Evolutionary conservation across 2,888 invertebrate species (phyloP).

Genomic region (Pheosia tremula): DNA sequence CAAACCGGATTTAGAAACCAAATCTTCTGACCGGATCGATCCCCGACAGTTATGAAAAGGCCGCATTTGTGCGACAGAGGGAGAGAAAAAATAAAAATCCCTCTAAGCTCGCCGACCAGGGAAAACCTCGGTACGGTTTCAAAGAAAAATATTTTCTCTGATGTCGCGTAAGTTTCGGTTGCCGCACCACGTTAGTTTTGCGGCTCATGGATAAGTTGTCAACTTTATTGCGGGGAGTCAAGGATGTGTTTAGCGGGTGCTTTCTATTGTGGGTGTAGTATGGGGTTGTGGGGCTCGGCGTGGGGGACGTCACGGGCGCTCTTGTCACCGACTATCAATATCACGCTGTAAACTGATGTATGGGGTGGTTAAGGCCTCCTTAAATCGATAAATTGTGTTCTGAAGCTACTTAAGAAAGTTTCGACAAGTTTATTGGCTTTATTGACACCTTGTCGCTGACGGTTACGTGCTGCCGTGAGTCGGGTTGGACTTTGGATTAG

Average conservation of each 20-base stretch:
- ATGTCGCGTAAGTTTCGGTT: slow-evolving; percentile 65
- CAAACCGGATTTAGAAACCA: slow-evolving; percentile 62
- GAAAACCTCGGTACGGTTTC: slow-evolving; percentile 71
- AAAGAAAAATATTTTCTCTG: slow-evolving; percentile 73
- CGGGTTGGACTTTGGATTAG: slow-evolving; percentile 1
- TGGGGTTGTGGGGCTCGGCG: slow-evolving; percentile 29
- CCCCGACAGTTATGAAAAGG: slow-evolving; percentile 79
- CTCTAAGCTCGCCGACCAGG: slow-evolving; percentile 60
- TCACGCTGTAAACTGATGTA: slow-evolving; percentile 75
- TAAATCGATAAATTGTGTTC: slow-evolving; percentile 80
- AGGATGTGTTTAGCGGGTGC: slow-evolving; percentile 33
- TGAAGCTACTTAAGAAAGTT: slow-evolving; percentile 74
- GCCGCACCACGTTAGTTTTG: slow-evolving; percentile 41
- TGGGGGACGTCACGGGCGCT: slow-evolving; percentile 64
- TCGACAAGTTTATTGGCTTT: slow-evolving; percentile 71
- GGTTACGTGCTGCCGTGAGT: slow-evolving; percentile 41
- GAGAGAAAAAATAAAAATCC: slow-evolving; percentile 63
- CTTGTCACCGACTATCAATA: slow-evolving; percentile 81
- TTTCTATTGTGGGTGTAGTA: slow-evolving; percentile 10
- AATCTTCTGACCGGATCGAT: slow-evolving; percentile 69
- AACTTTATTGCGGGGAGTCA: slow-evolving; percentile 35
- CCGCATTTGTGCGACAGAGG: slow-evolving; percentile 47
- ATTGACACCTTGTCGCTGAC: slow-evolving; percentile 68
- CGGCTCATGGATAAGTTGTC: slow-evolving; percentile 12
- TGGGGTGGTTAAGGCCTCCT: slow-evolving; percentile 75